A percentile compares a stretch with the other conserved stretches of the same genome.
These are phyloP conservation scores for Deilephila elpenor DNA, from an alignment of 2,888 invertebrate genomes.

Conservation along the genomic window DNA sequence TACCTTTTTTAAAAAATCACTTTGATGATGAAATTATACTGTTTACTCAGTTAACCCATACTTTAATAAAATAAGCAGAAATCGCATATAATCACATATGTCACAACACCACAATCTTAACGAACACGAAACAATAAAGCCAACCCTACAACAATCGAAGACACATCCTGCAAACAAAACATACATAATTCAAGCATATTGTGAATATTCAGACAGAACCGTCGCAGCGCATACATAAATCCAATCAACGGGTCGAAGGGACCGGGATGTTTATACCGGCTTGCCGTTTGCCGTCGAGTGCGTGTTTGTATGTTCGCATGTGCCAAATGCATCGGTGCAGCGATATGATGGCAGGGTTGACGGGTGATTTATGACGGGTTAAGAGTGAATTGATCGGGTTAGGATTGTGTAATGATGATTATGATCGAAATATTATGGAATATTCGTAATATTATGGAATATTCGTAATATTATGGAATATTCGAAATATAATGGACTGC, in stretches of 20 bases:
- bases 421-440: no score
- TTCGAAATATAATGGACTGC: no score
- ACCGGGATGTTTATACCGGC: constrained; percentile 60
- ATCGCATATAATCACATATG: no score
- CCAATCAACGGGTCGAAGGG: constrained; percentile 74
- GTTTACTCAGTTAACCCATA: no score
- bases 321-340: constrained; percentile 76
- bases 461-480: no score
- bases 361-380: not conserved
- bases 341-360: constrained; percentile 58
- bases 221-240: constrained; percentile 69
- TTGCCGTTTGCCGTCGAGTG: constrained; percentile 37
- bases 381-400: not conserved
- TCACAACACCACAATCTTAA: not conserved
- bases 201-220: constrained; percentile 50
- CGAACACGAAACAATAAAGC: not conserved
- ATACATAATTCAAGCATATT: constrained; percentile 30
- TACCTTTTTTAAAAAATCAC: no score
- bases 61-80: no score
- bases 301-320: constrained; percentile 64
- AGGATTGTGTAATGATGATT: no score
- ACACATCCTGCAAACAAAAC: not conserved
- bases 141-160: constrained; percentile 6
- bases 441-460: no score
- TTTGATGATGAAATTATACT: no score